A percentile compares a stretch with the other conserved stretches of the same genome.
Evolutionary conservation across 2,797 vertebrate genomes (phyloP).

Genomic region (Paratrypauchen microcephalus): DNA sequence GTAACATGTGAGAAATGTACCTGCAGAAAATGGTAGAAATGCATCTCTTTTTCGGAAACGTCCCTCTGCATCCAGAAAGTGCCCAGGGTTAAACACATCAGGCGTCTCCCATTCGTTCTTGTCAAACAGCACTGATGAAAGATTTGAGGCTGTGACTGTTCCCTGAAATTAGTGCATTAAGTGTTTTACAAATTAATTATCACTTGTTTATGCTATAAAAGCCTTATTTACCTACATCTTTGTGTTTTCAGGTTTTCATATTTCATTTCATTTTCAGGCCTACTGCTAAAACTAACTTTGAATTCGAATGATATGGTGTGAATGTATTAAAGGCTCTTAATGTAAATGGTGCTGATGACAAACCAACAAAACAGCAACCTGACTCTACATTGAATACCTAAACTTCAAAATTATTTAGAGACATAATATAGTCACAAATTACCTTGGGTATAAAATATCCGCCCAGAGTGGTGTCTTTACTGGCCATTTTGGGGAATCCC

Average conservation of each 20-base stretch:
- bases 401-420: neutral
- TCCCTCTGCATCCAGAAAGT: conserved; percentile 84
- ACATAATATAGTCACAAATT: conserved; percentile 14
- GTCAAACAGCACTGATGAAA: conserved; percentile 80
- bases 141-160: conserved; percentile 35
- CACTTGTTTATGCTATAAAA: neutral
- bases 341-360: neutral
- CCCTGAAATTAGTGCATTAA: conserved; percentile 64
- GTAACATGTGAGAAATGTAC: conserved; percentile 46
- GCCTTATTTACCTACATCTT: too few relatives aligned
- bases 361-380: neutral
- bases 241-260: too few relatives aligned
- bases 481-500: conserved; percentile 70
- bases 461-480: conserved; percentile 64
- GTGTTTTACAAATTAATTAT: neutral
- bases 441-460: conserved; percentile 85
- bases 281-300: too few relatives aligned
- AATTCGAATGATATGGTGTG: too few relatives aligned
- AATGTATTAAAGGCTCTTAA: too few relatives aligned
- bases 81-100: conserved; percentile 78
- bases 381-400: neutral
- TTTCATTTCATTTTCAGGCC: too few relatives aligned
- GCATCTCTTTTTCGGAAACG: conserved; percentile 76
- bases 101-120: conserved; percentile 82
- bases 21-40: conserved; percentile 84